These are phyloP conservation scores for Lacerta viridis DNA, from an alignment of 2,797 vertebrate species.

Conservation along the genomic window DNA sequence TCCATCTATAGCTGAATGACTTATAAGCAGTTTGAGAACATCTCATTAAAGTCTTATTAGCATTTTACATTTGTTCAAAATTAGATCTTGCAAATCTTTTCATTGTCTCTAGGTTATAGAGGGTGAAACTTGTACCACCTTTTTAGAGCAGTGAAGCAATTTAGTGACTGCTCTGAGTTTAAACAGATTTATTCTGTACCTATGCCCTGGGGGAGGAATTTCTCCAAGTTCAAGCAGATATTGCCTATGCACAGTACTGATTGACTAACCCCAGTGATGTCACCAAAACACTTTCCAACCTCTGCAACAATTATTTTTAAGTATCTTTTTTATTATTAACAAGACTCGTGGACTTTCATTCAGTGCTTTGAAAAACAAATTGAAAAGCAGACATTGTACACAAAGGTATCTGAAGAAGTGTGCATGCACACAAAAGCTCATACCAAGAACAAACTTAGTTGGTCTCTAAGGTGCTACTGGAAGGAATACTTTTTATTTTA, in stretches of 20 bases:
- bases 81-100: background rate
- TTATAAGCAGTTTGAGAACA: background rate
- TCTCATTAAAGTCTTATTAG: constrained; percentile 6
- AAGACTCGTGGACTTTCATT: background rate
- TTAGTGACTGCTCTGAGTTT: background rate
- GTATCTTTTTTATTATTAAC: background rate
- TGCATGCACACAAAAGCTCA: too few species aligned
- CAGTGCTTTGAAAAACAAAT: background rate
- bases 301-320: background rate
- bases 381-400: background rate
- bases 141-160: background rate
- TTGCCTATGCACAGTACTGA: background rate
- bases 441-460: too few species aligned
- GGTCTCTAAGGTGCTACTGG: too few species aligned
- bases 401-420: too few species aligned
- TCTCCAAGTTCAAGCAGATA: background rate
- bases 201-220: too few species aligned
- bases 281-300: background rate
- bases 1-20: background rate
- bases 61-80: background rate
- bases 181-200: background rate
- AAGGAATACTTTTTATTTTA: too few species aligned
- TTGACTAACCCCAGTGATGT: background rate
- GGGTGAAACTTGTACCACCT: background rate
- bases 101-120: background rate